Percentiles rank a stretch among this genome's conserved stretches.
phyloP scores from a whole-genome alignment of 1,140 invertebrate species.

The Drosophila sulfurigaster region DNA sequence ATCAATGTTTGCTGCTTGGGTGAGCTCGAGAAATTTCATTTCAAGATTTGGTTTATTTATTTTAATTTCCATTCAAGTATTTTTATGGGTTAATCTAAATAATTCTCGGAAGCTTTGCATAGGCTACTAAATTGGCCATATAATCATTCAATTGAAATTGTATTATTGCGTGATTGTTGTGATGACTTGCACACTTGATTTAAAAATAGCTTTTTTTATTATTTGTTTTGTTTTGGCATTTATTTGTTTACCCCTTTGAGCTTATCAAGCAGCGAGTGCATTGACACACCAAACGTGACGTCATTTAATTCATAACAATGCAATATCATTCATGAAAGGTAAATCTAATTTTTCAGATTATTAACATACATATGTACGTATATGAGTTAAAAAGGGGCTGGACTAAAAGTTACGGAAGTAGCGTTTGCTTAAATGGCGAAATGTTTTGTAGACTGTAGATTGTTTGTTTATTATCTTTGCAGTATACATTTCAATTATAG shows the following conservation, averaged over 20 bases:
- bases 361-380: no score
- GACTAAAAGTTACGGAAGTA: no score
- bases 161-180: neutral
- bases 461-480: no score
- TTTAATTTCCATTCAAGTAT: neutral
- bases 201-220: neutral
- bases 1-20: no score
- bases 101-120: no score
- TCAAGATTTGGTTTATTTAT: neutral
- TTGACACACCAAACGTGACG: neutral
- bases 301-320: neutral
- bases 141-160: neutral
- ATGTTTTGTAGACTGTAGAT: no score
- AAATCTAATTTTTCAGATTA: no score
- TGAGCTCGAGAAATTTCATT: neutral
- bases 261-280: conserved; percentile 12
- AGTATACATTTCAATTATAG: no score
- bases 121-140: no score
- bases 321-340: no score
- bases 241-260: conserved; percentile 3
- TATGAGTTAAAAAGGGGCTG: no score
- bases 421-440: no score
- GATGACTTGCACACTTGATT: neutral
- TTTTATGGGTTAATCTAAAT: neutral
- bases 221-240: neutral